phyloP scores from a whole-genome alignment of 2,113 vertebrate species.

The Daboia siamensis region DNA sequence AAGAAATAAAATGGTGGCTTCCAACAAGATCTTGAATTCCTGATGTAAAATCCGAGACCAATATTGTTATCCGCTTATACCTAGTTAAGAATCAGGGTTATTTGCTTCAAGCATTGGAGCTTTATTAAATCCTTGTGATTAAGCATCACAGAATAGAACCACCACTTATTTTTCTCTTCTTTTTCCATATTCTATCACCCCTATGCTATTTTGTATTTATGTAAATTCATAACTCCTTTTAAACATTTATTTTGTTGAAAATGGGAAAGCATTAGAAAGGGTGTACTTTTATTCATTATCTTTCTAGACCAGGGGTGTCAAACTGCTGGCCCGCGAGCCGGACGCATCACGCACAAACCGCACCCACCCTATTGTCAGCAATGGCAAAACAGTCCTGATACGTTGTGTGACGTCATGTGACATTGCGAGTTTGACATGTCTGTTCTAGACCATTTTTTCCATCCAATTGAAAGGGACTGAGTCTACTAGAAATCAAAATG shows the following conservation, averaged over 20 bases:
- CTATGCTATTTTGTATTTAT: background rate
- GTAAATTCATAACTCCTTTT: background rate
- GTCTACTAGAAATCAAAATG: background rate
- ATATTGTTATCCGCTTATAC: background rate
- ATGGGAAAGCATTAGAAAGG: background rate
- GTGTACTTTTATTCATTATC: background rate
- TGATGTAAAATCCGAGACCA: background rate
- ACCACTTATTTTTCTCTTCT: background rate
- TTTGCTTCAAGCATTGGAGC: background rate
- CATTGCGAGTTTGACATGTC: no score
- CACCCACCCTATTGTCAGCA: no score
- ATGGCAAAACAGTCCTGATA: no score
- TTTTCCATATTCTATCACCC: background rate
- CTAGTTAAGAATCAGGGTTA: background rate
- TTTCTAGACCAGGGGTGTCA: background rate
- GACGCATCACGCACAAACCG: no score
- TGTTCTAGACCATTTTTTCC: background rate
- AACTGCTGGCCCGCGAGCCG: no score
- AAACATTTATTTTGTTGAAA: background rate
- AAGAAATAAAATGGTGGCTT: background rate
- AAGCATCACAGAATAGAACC: background rate
- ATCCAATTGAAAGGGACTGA: background rate
- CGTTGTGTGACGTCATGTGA: no score
- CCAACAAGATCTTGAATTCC: background rate
- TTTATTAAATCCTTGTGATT: background rate